Evolutionary conservation across 2,797 vertebrate genomes (phyloP), one percentile per base, ranked within the genome.

Genomic region (Sebastes minor): DNA sequence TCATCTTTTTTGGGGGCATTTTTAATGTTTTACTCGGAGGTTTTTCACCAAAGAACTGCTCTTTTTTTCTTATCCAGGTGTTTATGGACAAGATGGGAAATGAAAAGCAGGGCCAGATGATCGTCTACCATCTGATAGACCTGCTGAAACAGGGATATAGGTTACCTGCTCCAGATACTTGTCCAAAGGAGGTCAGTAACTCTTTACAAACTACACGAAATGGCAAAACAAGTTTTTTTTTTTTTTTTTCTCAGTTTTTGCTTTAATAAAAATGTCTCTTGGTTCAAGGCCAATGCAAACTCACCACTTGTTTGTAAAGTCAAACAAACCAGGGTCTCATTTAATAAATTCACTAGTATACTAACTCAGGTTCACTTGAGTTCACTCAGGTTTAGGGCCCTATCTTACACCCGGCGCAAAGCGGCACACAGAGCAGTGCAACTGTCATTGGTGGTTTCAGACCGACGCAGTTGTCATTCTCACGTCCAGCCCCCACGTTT

Each of bases 81-180:
- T 99, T 99, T 84, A 99, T 99, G 98, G 96, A 97, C 53, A 97
- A 97, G 95, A 99, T 99, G 95, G 98, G 98, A 22, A 97, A 96
- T 65, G 98, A 99, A 89, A 99, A 99, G 88, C 99, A 99, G 91
- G 98, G 98, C 35, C 99, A 99, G 94, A 99, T 99, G 99, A 99
- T 99, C 57, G 98, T 99, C 3, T 99, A 98, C 91, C 97, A 99
- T 88, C 95, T 99, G 84, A 97, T 98, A 81, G 97, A 98, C 75
- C 96, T 99, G 85, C 90, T 96, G 78, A 98, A 97, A 88, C 95
- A 94, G 27, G 97, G 96, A 52, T 97, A 96, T 62, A 95, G 98
- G 85, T 87, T 99, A 8, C 97, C 97, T 0, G 93, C 95, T 76
- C 98, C 98, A 8, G 95, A 97, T 5, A 95, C 93, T 13, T 99